These are phyloP conservation scores for Drosophila subobscura DNA, from an alignment of 1,140 invertebrate genomes.

Conservation along the genomic window DNA sequence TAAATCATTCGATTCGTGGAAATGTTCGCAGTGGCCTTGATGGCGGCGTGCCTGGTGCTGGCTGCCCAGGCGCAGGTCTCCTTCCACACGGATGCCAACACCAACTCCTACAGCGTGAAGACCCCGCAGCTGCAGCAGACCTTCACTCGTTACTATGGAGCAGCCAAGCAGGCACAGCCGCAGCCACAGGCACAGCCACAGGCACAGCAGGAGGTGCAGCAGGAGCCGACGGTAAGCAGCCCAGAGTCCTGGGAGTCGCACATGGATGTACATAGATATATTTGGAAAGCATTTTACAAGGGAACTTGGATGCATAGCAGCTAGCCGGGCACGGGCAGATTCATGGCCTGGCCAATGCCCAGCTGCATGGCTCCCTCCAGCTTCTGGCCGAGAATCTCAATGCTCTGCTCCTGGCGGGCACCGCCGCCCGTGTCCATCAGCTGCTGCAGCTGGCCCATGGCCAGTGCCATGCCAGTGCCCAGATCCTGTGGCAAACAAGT, in stretches of 20 bases:
- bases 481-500: conserved; percentile 42
- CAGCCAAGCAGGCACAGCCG: conserved; percentile 39
- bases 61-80: conserved; percentile 68
- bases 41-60: conserved; percentile 38
- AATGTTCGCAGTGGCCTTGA: conserved; percentile 44
- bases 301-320: too few relatives aligned
- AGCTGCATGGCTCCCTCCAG: conserved; percentile 27
- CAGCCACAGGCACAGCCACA: conserved; percentile 37
- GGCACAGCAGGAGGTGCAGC: conserved; percentile 29
- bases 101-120: conserved; percentile 79
- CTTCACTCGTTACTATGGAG: conserved; percentile 75
- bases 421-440: conserved; percentile 56
- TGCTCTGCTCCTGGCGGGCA: conserved; percentile 26
- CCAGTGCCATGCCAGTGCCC: conserved; percentile 47
- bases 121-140: conserved; percentile 76
- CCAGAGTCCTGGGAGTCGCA: conserved; percentile 1
- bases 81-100: conserved; percentile 74
- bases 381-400: conserved; percentile 54
- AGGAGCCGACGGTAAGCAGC: conserved; percentile 56
- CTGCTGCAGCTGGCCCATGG: conserved; percentile 50
- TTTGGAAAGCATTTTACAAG: conserved; percentile 6
- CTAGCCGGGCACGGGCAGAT: background rate
- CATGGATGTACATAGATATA: too few relatives aligned
- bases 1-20: conserved; percentile 6
- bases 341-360: conserved; percentile 62